Base-by-base conservation (phyloP, 2,888 invertebrate genomes). In the Schizotus pectinicornis region DNA sequence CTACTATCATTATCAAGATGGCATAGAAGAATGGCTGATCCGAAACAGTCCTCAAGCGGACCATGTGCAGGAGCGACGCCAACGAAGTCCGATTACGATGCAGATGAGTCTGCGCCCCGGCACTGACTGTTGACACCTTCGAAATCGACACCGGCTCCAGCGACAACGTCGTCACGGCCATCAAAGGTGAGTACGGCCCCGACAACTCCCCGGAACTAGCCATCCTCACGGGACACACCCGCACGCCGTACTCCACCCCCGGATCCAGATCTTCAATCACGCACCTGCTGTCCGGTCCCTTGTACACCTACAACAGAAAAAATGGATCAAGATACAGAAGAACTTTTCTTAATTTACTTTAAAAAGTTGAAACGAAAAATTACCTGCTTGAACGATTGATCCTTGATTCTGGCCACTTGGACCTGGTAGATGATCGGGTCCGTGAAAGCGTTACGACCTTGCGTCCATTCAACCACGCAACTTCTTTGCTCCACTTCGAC, bases 341-440 rank as follows among this genome's bases (percentile, higher is more conserved):
- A n/a, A n/a, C n/a, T n/a, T n/a, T n/a, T n/a, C n/a, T n/a, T n/a
- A n/a, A n/a, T n/a, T n/a, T n/a, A n/a, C n/a, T n/a, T 35, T 22
- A 42, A 12, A 43, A 33, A 51, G n/a, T n/a, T n/a, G n/a, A n/a
- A n/a, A n/a, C n/a, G n/a, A n/a, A n/a, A n/a, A n/a, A n/a, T 77
- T 74, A 88, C 88, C 84, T 85, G 82, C 79, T 82, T 85, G 75
- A 83, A 88, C 66, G 86, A 84, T 70, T 84, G 84, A 72, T 88
- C 87, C 67, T 83, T 82, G 41, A 83, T 76, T 39, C 83, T 82
- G 39, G 84, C 81, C 57, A 87, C 71, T 81, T 94, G 94, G 68
- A 94, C 84, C 70, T 88, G 84, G 80, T 93, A 95, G 64, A 87
- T 83, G 47, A 91, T 81, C 32, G 86, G 84, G 79, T 93, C 93